Evolutionary conservation across 2,888 invertebrate species (phyloP).

Genomic region (Patella depressa): DNA sequence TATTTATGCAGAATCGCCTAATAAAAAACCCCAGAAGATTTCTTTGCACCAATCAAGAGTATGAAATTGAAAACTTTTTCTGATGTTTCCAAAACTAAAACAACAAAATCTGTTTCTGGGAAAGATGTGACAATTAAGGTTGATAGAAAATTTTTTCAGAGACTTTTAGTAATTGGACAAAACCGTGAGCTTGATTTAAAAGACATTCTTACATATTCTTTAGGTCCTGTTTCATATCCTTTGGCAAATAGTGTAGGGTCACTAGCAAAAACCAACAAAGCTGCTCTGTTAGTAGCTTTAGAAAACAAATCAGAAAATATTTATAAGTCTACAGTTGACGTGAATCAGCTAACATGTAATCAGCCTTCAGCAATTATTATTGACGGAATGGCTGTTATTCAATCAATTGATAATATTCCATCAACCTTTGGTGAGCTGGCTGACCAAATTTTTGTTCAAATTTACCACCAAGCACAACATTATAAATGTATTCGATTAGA

Average conservation of each 20-base stretch:
- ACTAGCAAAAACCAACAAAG: not conserved
- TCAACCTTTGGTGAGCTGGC: not conserved
- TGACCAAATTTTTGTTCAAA: not conserved
- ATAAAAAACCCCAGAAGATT: constrained; percentile 8
- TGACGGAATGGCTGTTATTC: not conserved
- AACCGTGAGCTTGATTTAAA: not conserved
- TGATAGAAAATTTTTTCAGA: not conserved
- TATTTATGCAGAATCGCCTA: not conserved
- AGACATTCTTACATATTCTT: not conserved
- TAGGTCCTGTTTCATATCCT: not conserved
- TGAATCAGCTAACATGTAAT: no score
- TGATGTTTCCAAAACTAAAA: not conserved
- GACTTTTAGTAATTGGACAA: not conserved
- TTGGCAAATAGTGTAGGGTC: not conserved
- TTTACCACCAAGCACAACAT: not conserved
- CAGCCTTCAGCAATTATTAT: not conserved
- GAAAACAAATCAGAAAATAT: not conserved
- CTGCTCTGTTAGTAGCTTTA: not conserved
- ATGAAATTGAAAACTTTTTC: constrained; percentile 16
- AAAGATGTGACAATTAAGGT: not conserved
- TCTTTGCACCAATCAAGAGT: not conserved
- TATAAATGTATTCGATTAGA: not conserved
- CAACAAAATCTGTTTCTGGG: not conserved
- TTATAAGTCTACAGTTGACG: not conserved
- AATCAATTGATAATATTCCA: not conserved